Percentiles rank a stretch among this genome's conserved stretches.
Evolutionary conservation across 2,888 invertebrate species (phyloP).

Genomic region (Flexamia atlantica): DNA sequence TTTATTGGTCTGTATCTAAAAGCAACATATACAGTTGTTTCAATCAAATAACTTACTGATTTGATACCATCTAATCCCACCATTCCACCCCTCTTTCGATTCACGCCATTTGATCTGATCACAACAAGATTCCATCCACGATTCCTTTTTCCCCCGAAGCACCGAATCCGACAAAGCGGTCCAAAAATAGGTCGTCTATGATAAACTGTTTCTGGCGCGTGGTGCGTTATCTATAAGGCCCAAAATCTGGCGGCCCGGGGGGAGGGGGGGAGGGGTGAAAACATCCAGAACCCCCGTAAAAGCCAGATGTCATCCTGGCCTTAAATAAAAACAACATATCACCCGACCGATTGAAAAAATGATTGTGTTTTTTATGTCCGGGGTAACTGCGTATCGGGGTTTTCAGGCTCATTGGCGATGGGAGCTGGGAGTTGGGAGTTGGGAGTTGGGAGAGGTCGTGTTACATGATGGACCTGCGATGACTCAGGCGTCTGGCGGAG

Average conservation of each 20-base stretch:
- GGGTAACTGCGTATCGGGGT: slow-evolving; percentile 58
- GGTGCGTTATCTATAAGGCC: slow-evolving; percentile 1
- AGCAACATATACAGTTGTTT: no score
- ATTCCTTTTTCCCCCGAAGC: slow-evolving; percentile 13
- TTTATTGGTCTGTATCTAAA: no score
- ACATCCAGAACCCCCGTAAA: slow-evolving; percentile 63
- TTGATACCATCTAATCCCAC: no score
- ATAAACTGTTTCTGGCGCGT: slow-evolving; percentile 16
- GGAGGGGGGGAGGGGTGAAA: slow-evolving; percentile 58
- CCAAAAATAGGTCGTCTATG: slow-evolving; percentile 48
- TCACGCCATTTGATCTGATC: slow-evolving; percentile 1
- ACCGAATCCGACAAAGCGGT: slow-evolving; percentile 13
- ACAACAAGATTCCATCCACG: background rate
- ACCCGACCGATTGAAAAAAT: slow-evolving; percentile 62
- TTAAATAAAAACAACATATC: slow-evolving; percentile 64
- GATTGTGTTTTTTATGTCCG: slow-evolving; percentile 62
- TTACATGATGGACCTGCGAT: slow-evolving; percentile 38
- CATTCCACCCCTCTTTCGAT: background rate
- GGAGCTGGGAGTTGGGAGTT: slow-evolving; percentile 8
- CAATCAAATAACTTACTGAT: no score
- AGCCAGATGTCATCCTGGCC: slow-evolving; percentile 56
- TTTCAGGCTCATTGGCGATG: slow-evolving; percentile 61
- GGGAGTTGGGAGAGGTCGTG: slow-evolving; percentile 49
- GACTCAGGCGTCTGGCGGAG: slow-evolving; percentile 13
- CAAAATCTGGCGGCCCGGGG: background rate